These are phyloP conservation scores for Sipha maydis DNA, from an alignment of 2,888 invertebrate species.

Conservation along the genomic window DNA sequence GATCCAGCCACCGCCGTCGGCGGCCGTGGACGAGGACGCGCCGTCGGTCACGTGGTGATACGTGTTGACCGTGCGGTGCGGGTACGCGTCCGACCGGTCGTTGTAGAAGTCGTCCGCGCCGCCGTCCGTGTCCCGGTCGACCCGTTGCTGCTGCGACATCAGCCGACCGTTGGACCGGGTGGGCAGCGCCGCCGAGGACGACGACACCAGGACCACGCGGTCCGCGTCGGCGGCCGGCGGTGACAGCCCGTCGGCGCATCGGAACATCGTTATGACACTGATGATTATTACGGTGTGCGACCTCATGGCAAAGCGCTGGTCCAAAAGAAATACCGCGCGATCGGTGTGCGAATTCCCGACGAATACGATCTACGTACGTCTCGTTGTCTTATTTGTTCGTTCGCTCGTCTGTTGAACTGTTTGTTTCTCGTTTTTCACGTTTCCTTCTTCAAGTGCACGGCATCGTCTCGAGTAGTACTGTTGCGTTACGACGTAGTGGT, in stretches of 20 bases:
- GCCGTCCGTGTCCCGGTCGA: not conserved
- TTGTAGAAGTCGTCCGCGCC: not conserved
- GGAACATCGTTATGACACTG: constrained; percentile 22
- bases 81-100: not conserved
- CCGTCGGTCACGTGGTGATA: constrained; percentile 38
- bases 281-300: not conserved
- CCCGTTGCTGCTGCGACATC: not conserved
- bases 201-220: not conserved
- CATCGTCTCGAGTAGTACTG: not conserved
- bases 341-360: not conserved
- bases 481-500: not conserved
- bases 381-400: not conserved
- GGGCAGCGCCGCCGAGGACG: not conserved
- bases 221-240: not conserved
- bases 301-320: constrained; percentile 36
- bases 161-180: not conserved
- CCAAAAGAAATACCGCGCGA: not conserved
- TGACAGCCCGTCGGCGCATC: not conserved
- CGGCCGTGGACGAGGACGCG: not conserved
- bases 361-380: not conserved
- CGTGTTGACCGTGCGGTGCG: constrained; percentile 4
- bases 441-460: not conserved
- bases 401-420: no score
- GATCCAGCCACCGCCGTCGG: constrained; percentile 30
- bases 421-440: not conserved